phyloP scores from a whole-genome alignment of 2,113 vertebrate genomes.

The Boulengeromyrus knoepffleri region DNA sequence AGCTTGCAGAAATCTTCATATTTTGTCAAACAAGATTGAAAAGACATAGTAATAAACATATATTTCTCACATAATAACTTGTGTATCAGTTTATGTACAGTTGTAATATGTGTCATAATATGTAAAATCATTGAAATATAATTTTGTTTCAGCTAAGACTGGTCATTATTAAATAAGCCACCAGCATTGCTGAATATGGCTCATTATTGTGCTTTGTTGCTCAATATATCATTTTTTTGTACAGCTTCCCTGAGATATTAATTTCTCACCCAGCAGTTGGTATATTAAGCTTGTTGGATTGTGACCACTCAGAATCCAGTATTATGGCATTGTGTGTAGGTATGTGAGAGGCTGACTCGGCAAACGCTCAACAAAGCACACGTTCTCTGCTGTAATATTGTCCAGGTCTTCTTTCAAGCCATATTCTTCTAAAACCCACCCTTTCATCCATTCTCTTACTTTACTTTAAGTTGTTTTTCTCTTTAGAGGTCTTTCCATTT shows the following conservation, averaged over 20 bases:
- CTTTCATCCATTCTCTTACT: neutral
- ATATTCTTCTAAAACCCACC: neutral
- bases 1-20: neutral
- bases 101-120: neutral
- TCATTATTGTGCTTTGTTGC: neutral
- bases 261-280: slow-evolving; percentile 4
- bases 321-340: neutral
- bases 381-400: neutral
- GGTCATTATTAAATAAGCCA: neutral
- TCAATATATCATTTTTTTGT: neutral
- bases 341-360: neutral
- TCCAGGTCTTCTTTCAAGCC: neutral
- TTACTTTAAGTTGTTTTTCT: neutral
- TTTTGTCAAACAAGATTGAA: neutral
- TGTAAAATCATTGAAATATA: neutral
- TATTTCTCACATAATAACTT: neutral
- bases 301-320: neutral
- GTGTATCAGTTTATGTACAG: neutral
- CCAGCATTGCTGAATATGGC: neutral
- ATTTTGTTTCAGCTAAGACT: neutral
- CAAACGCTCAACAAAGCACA: neutral
- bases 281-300: neutral
- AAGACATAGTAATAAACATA: neutral
- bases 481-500: slow-evolving; percentile 14
- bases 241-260: neutral